These are phyloP conservation scores for Tipula vernalis DNA, from an alignment of 2,888 invertebrate species.

Conservation along the genomic window DNA sequence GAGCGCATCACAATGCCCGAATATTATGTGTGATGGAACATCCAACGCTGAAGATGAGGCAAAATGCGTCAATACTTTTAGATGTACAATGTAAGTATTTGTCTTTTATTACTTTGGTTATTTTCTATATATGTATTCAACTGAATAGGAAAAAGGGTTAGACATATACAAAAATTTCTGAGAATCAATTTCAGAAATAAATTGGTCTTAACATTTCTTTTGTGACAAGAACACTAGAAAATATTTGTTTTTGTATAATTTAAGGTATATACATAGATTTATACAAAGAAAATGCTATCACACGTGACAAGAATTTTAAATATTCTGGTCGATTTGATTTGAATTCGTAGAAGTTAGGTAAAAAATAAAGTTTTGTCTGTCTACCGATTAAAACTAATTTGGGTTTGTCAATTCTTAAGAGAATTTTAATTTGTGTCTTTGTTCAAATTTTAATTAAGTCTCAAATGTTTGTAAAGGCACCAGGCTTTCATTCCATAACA, in stretches of 20 bases:
- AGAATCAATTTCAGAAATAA: no score
- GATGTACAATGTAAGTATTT: conserved; percentile 35
- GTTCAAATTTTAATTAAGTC: no score
- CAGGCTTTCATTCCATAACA: no score
- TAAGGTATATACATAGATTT: background rate
- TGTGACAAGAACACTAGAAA: no score
- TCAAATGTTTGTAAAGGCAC: no score
- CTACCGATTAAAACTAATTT: background rate
- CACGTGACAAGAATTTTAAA: background rate
- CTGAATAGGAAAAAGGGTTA: no score
- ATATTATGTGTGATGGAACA: conserved; percentile 72
- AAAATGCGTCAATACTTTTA: conserved; percentile 34
- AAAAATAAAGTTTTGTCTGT: background rate
- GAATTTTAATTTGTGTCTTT: background rate
- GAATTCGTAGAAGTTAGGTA: background rate
- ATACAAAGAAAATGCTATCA: background rate
- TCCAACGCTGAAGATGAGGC: conserved; percentile 36
- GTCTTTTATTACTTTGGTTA: no score
- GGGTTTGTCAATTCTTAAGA: background rate
- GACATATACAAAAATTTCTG: no score
- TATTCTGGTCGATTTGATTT: no score
- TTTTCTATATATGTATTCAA: no score
- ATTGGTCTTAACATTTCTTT: no score
- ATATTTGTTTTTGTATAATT: no score
- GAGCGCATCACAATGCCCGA: conserved; percentile 78